phyloP scores from a whole-genome alignment of 1,140 invertebrate species.

The Frieseomelitta varia region DNA sequence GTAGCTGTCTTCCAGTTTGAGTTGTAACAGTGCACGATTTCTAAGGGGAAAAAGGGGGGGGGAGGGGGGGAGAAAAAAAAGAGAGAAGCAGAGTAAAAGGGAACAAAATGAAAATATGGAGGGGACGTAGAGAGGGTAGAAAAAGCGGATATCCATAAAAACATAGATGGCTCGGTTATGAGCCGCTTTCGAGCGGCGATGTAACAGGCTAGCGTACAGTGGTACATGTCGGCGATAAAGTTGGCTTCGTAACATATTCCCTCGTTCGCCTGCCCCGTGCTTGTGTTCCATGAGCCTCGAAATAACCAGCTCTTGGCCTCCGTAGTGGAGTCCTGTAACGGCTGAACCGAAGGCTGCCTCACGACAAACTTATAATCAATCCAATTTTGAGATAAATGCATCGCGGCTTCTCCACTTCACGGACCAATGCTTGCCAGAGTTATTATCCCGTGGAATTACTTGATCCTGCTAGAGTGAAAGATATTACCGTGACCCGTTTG shows the following conservation, averaged over 20 bases:
- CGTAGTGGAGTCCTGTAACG: constrained; percentile 28
- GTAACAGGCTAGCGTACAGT: constrained; percentile 28
- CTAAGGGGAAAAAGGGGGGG: not conserved
- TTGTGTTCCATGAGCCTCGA: constrained; percentile 52
- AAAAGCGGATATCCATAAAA: constrained; percentile 15
- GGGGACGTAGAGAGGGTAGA: not conserved
- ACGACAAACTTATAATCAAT: constrained; percentile 53
- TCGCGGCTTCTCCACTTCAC: constrained; percentile 32
- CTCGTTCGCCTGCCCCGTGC: not conserved
- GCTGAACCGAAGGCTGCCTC: constrained; percentile 27
- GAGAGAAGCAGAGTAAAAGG: not conserved
- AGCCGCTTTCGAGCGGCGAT: not conserved
- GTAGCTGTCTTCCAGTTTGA: no score
- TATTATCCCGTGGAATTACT: constrained; percentile 38
- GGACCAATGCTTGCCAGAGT: constrained; percentile 28
- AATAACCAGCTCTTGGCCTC: constrained; percentile 46
- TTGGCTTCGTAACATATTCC: constrained; percentile 57
- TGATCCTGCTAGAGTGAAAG: constrained; percentile 13
- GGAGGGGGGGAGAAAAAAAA: not conserved
- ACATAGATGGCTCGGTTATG: not conserved
- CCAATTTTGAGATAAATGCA: constrained; percentile 55
- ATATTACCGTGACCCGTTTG: constrained; percentile 9
- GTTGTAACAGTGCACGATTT: no score
- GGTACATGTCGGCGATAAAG: constrained; percentile 46
- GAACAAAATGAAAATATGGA: not conserved